phyloP scores from a whole-genome alignment of 1,140 invertebrate species.

The Notospermus geniculatus region DNA sequence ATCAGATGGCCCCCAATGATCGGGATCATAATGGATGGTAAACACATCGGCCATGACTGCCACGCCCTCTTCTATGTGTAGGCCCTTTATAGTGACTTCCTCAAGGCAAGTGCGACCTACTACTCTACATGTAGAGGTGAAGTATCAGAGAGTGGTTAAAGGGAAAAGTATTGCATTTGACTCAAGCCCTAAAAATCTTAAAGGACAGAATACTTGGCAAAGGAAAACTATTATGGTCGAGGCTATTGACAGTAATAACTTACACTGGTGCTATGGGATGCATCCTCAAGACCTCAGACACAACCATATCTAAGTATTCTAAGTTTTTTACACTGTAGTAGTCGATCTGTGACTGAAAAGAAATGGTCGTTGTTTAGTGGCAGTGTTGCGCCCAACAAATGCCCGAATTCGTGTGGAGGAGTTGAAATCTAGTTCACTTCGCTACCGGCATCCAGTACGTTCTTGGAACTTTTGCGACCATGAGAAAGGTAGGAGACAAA shows the following conservation, averaged over 20 bases:
- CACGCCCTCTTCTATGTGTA: conserved; percentile 47
- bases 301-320: conserved; percentile 46
- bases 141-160: conserved; percentile 1
- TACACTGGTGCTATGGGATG: conserved; percentile 50
- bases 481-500: too few relatives aligned
- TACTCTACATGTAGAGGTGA: conserved; percentile 35
- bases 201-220: too few relatives aligned
- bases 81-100: conserved; percentile 27
- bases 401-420: background rate
- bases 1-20: conserved; percentile 44
- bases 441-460: background rate
- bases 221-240: too few relatives aligned
- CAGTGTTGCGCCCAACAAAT: background rate
- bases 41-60: conserved; percentile 48
- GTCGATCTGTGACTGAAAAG: conserved; percentile 32
- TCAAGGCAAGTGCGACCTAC: conserved; percentile 33
- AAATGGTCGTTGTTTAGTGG: background rate
- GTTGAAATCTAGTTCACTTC: background rate
- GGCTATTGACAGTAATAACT: conserved; percentile 16
- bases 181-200: too few relatives aligned
- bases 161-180: background rate
- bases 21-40: conserved; percentile 48
- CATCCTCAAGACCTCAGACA: conserved; percentile 46
- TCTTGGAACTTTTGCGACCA: background rate
- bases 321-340: conserved; percentile 41